Conservation (phyloP, 2,113 vertebrate species). For the Macquaria ambigua region DNA sequence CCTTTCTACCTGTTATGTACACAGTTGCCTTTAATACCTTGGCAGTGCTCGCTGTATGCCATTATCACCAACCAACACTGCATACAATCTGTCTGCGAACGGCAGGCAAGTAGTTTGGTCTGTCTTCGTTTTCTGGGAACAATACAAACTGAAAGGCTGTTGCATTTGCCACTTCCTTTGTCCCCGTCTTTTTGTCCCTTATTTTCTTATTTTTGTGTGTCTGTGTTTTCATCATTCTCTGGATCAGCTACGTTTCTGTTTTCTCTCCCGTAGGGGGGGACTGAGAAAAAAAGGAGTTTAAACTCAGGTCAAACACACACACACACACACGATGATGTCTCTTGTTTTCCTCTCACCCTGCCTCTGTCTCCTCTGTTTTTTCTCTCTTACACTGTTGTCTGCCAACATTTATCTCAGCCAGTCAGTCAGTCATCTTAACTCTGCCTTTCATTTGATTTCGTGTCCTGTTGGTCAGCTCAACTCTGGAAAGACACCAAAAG, state of each 20-base stretch:
- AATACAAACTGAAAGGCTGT: conserved; percentile 20
- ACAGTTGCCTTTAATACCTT: conserved; percentile 47
- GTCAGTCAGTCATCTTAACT: not conserved
- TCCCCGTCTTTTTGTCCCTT: not conserved
- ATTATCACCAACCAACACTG: conserved; percentile 38
- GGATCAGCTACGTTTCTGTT: not conserved
- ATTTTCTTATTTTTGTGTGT: not conserved
- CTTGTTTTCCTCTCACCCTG: not conserved
- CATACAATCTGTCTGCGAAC: conserved; percentile 27
- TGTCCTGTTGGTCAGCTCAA: not conserved
- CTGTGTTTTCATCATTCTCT: not conserved
- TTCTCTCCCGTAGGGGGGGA: not conserved
- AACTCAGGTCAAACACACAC: not conserved
- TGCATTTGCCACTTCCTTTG: conserved; percentile 23
- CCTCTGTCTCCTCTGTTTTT: conserved; percentile 8
- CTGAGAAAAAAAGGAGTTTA: not conserved
- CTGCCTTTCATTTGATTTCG: not conserved
- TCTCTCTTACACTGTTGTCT: conserved; percentile 27
- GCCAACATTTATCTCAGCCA: conserved; percentile 35
- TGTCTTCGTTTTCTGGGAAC: conserved; percentile 30
- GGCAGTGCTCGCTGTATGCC: conserved; percentile 32
- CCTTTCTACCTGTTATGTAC: conserved; percentile 40
- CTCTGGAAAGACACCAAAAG: not conserved
- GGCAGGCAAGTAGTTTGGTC: conserved; percentile 23
- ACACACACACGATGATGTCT: not conserved